phyloP scores from a whole-genome alignment of 2,888 invertebrate genomes.

The Andrena camellia region DNA sequence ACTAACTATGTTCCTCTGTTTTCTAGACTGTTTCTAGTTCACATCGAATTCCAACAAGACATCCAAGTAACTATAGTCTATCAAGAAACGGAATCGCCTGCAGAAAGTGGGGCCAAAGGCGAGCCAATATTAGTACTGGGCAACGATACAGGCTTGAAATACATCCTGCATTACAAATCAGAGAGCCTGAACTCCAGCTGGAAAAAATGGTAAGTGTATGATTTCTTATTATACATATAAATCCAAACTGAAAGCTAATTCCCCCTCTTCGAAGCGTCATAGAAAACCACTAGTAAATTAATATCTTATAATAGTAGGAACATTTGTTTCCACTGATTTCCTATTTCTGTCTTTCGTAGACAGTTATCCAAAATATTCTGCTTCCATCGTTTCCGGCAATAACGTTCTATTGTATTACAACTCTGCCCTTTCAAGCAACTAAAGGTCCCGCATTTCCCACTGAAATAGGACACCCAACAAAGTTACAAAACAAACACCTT shows the following conservation, averaged over 20 bases:
- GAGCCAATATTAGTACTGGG: constrained; percentile 71
- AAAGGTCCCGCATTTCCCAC: no score
- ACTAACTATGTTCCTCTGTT: not conserved
- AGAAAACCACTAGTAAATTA: no score
- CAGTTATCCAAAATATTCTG: no score
- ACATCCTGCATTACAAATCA: constrained; percentile 71
- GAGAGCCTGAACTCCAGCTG: constrained; percentile 72
- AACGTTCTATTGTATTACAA: no score
- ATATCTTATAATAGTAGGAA: no score
- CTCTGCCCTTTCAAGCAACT: no score
- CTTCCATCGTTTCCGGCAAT: no score
- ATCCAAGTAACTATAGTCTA: constrained; percentile 78
- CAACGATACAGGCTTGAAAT: constrained; percentile 73
- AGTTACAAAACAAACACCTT: no score
- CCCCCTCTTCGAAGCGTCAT: no score
- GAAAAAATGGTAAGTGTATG: constrained; percentile 77
- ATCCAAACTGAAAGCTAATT: not conserved
- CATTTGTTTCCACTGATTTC: no score
- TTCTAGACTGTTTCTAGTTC: constrained; percentile 79
- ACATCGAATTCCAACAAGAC: constrained; percentile 76
- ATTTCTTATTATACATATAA: not conserved
- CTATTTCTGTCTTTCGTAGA: no score
- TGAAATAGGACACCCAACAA: no score
- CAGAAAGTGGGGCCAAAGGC: not conserved
- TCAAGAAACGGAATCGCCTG: constrained; percentile 38